Base-by-base conservation (phyloP, 2,113 vertebrate species). In the Microcebus ravelobensis region DNA sequence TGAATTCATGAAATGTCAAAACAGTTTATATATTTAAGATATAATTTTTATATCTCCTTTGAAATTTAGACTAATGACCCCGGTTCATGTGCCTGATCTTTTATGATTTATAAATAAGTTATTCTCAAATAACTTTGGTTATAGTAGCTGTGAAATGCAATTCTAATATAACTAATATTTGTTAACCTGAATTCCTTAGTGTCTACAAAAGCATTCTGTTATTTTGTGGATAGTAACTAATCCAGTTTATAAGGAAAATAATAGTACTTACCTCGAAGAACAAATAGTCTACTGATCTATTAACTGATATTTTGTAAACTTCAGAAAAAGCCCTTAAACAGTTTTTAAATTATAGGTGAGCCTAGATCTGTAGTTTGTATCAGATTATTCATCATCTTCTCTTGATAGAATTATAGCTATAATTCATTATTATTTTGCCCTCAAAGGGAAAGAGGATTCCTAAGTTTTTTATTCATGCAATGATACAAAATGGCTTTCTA, bases 41-140 rank as follows among this genome's bases (percentile, higher is more conserved):
- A 55, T 89, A 81, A 84, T 18, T 79, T 87, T 96, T 90, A 50
- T 80, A 34, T 95, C 6, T 71, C 8, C 73, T 90, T 90, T 92
- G 48, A 92, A 88, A 81, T 76, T 95, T 91, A 84, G 18, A 68
- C 59, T 57, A 55, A 86, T 59, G 52, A 85, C 45, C 1, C 50
- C 68, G 6, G 45, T 85, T 87, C 17, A 21, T 87, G 18, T 87
- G 17, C n/a, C 34, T 48, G 31, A 15, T 87, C 20, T 94, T 97
- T 86, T 87, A 67, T 94, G 29, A 92, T 57, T 92, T 90, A 1
- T 81, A 90, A 87, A 52, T 91, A 61, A 68, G 13, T 79, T 87
- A 90, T 87, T 95, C 70, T 92, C 70, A 96, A 68, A 90, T 61
- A 84, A 71, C 39, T 96, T 94, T 79, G 15, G 2, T 55, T 93